These are phyloP conservation scores for Takifugu rubripes DNA, from an alignment of 2,797 vertebrate genomes.

Conservation along the genomic window DNA sequence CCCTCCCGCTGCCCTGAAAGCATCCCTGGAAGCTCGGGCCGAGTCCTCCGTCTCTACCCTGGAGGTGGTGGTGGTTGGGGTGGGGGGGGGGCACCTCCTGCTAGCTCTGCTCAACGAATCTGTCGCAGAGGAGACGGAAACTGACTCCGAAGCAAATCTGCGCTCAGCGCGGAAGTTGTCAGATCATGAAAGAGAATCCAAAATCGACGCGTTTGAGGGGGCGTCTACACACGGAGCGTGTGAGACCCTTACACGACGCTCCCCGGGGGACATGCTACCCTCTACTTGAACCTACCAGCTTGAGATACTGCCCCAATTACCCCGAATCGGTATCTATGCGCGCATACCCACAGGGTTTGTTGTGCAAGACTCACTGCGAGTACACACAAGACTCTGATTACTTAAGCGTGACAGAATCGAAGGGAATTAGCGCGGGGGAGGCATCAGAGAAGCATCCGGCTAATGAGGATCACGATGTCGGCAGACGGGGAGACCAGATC, in stretches of 20 bases:
- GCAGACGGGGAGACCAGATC: constrained; percentile 25
- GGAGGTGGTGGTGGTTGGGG: constrained; percentile 17
- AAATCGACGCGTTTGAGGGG: constrained; percentile 33
- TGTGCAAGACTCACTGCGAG: constrained; percentile 6
- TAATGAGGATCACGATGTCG: constrained; percentile 63
- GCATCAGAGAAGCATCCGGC: constrained; percentile 9
- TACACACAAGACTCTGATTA: constrained; percentile 32
- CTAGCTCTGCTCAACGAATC: constrained; percentile 18
- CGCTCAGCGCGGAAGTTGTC: constrained; percentile 4
- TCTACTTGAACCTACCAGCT: constrained; percentile 53
- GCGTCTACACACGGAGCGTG: neutral
- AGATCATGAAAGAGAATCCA: constrained; percentile 44
- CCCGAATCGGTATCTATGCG: constrained; percentile 18
- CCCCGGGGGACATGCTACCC: constrained; percentile 58
- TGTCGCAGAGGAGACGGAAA: constrained; percentile 12
- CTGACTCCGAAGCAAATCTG: neutral
- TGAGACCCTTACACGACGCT: constrained; percentile 27
- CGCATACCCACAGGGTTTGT: constrained; percentile 20
- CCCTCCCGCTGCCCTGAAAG: constrained; percentile 28
- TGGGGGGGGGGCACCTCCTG: constrained; percentile 24
- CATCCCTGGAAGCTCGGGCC: constrained; percentile 25
- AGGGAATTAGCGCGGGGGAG: constrained; percentile 9
- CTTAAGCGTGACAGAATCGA: constrained; percentile 58
- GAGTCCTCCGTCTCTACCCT: constrained; percentile 33
- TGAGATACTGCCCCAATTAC: constrained; percentile 66